Conservation (phyloP, 1,140 invertebrate species). For the Drosophila sulfurigaster region DNA sequence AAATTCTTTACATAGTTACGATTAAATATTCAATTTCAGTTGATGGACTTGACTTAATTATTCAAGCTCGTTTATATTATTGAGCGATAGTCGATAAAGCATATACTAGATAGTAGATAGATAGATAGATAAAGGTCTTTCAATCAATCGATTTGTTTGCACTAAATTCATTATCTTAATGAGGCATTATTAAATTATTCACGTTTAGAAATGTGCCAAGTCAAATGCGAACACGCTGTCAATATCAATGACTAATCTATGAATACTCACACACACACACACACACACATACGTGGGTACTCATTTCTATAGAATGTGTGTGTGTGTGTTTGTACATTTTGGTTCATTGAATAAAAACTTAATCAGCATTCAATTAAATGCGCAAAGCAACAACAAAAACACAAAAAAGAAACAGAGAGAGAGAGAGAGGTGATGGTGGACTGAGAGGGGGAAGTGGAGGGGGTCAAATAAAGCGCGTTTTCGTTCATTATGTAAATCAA, state of each 20-base stretch:
- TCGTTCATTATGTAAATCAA: constrained; percentile 81
- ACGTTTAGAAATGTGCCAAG: constrained; percentile 71
- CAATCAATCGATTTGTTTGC: constrained; percentile 53
- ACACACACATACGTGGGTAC: constrained; percentile 1
- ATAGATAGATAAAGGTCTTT: constrained; percentile 29
- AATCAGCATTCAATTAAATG: constrained; percentile 82
- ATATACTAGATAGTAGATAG: background rate
- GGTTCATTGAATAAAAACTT: constrained; percentile 80
- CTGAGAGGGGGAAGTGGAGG: background rate
- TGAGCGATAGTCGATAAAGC: constrained; percentile 4
- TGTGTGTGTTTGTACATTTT: constrained; percentile 32
- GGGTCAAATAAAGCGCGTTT: constrained; percentile 57
- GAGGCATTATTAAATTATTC: constrained; percentile 81
- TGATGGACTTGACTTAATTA: too few relatives aligned
- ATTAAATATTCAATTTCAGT: too few relatives aligned
- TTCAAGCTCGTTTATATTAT: background rate
- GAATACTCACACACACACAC: constrained; percentile 19
- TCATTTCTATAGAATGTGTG: constrained; percentile 16
- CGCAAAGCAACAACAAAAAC: constrained; percentile 52
- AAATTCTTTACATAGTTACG: too few relatives aligned
- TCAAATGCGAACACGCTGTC: constrained; percentile 60
- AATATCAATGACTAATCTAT: constrained; percentile 76
- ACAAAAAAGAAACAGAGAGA: constrained; percentile 2
- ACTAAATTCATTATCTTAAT: constrained; percentile 80
- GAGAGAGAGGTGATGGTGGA: background rate